Evolutionary conservation across 2,888 invertebrate genomes (phyloP), one percentile per base, ranked within the genome.

Genomic region (Drosophila emarginata): DNA sequence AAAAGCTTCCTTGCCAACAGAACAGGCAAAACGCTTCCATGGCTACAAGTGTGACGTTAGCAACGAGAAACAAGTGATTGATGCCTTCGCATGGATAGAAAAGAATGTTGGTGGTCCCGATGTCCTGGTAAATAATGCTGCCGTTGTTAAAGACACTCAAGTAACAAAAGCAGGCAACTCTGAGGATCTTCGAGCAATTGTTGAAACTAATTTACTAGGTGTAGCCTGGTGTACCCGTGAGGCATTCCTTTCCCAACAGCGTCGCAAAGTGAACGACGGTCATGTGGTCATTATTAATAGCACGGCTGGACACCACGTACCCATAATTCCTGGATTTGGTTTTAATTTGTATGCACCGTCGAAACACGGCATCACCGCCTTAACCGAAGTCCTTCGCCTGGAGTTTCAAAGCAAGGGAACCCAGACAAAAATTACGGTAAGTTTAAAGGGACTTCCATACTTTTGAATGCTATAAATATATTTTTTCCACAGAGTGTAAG

Each of bases 291-390:
- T 39, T 14, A 39, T 39, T 6, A 39, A 39, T 14, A 39, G 39
- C 2, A 14, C 14, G 5, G 14, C 5, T 14, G 39, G 39, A 14
- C 39, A 39, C 14, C 3, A 11, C 0, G 14, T 39, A 0, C 14
- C 14, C 1, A 14, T 14, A 14, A 14, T 85, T 14, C 77, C 85
- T 4, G 81, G 78, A 0, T 64, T 70, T 3, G 64, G 57, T 21
- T 68, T 83, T 0, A 90, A 89, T 54, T 81, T 91, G 59, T 91
- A 91, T 77, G 76, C 86, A 0, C 80, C 89, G 3, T 80, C 89
- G 0, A 91, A 91, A 60, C 77, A 77, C 64, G 91, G 89, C 0
- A 63, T 90, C 2, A 89, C 87, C 3, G 90, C 90, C 0, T 76
- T 89, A 61, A 78, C 83, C 0, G 88, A 89, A 66, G 74, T 79